Evolutionary conservation across 1,140 invertebrate genomes (phyloP).

Genomic region (Lucilia cuprina): DNA sequence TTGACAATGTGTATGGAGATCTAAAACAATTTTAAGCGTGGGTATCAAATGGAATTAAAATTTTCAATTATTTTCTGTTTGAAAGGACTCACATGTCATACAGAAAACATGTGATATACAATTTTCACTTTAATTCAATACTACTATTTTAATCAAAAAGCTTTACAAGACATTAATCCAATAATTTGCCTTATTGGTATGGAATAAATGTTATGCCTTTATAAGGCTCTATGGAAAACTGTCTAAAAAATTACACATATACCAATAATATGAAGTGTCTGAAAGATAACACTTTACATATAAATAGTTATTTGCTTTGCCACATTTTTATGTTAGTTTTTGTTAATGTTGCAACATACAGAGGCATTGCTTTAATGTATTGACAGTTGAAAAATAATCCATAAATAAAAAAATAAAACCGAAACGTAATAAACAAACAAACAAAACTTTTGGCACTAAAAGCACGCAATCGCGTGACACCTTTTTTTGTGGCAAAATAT

Average conservation of each 20-base stretch:
- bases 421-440: neutral
- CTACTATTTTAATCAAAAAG: neutral
- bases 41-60: too few species aligned
- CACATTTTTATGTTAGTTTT: neutral
- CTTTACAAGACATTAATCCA: neutral
- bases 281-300: neutral
- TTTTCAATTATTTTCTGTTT: too few species aligned
- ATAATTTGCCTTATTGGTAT: neutral
- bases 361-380: neutral
- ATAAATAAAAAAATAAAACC: neutral
- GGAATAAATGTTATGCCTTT: neutral
- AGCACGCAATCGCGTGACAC: constrained; percentile 7
- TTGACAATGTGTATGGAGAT: too few species aligned
- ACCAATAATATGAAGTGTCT: neutral
- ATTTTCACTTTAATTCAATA: neutral
- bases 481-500: neutral
- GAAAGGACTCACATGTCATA: too few species aligned
- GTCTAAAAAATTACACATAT: neutral
- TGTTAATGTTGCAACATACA: neutral
- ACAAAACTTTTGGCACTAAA: neutral
- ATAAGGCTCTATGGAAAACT: neutral
- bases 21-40: too few species aligned
- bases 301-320: neutral
- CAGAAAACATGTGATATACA: too few species aligned
- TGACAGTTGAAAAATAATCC: neutral